Percentiles rank a stretch among this genome's conserved stretches.
These are phyloP conservation scores for Acanthosepion lycidas DNA, from an alignment of 2,888 invertebrate genomes.

Conservation along the genomic window DNA sequence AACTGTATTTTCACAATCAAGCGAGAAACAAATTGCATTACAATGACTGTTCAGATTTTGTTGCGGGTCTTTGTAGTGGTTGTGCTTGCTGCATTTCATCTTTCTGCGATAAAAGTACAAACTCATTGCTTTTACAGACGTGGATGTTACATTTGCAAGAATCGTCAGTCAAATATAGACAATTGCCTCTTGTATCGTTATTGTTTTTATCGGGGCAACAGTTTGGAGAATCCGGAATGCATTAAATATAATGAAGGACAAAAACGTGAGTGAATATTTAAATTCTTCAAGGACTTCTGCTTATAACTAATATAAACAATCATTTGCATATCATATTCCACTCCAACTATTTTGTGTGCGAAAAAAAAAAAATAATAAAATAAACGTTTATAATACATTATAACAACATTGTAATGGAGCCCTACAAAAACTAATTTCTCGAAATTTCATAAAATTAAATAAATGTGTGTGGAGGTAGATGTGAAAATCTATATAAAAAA, in stretches of 20 bases:
- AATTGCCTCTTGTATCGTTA: not conserved
- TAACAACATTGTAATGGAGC: too few relatives aligned
- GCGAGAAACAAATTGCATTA: not conserved
- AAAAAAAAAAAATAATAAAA: not conserved
- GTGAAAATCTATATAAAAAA: too few relatives aligned
- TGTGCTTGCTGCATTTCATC: not conserved
- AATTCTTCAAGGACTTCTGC: not conserved
- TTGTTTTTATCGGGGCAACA: not conserved
- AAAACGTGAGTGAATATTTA: not conserved
- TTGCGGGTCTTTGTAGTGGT: not conserved
- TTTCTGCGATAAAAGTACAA: not conserved
- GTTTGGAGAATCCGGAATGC: not conserved
- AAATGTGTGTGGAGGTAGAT: too few relatives aligned
- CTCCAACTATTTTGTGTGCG: not conserved
- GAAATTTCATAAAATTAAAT: too few relatives aligned
- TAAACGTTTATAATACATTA: too few relatives aligned
- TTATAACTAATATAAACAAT: too few relatives aligned
- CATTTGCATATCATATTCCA: too few relatives aligned
- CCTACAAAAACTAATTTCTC: too few relatives aligned
- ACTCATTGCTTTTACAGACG: not conserved
- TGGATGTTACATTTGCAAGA: not conserved
- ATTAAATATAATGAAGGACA: not conserved
- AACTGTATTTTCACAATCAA: too few relatives aligned
- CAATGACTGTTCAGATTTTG: not conserved
- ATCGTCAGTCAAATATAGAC: not conserved